Percentiles rank a stretch among this genome's conserved stretches.
Evolutionary conservation across 2,888 invertebrate genomes (phyloP).

Genomic region (Melinopterus prodromus): DNA sequence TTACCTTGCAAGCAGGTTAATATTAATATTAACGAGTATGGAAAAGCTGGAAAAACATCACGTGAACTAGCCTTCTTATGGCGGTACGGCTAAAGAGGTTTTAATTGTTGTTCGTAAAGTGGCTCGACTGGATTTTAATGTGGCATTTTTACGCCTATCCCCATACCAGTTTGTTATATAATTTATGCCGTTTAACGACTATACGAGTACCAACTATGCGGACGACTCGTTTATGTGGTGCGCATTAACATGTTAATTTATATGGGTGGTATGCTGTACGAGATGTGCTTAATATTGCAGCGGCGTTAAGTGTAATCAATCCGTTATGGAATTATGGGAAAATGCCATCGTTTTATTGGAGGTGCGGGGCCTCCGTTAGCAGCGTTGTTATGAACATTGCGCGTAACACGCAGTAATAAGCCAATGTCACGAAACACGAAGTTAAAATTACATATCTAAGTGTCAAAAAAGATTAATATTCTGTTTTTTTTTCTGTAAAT

Average conservation of each 20-base stretch:
- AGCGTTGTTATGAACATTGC: not conserved
- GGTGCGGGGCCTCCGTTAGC: not conserved
- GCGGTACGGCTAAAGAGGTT: not conserved
- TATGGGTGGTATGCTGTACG: not conserved
- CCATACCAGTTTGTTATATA: not conserved
- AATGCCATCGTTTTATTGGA: not conserved
- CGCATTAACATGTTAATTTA: not conserved
- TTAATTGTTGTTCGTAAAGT: not conserved
- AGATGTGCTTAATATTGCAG: not conserved
- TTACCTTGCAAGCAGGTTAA: not conserved
- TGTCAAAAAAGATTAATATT: too few relatives aligned
- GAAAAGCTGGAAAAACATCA: not conserved
- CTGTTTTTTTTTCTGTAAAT: too few relatives aligned
- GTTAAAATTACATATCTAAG: too few relatives aligned
- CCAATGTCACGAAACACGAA: too few relatives aligned
- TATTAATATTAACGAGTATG: constrained; percentile 4
- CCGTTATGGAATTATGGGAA: not conserved
- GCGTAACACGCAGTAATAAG: too few relatives aligned
- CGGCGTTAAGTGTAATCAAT: not conserved
- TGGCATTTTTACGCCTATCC: not conserved
- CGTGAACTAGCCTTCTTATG: not conserved
- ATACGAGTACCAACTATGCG: not conserved
- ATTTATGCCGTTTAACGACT: not conserved
- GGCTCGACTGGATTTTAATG: not conserved
- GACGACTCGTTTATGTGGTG: constrained; percentile 4